Evolutionary conservation across 2,797 vertebrate species (phyloP).

Genomic region (Echeneis naucrates): DNA sequence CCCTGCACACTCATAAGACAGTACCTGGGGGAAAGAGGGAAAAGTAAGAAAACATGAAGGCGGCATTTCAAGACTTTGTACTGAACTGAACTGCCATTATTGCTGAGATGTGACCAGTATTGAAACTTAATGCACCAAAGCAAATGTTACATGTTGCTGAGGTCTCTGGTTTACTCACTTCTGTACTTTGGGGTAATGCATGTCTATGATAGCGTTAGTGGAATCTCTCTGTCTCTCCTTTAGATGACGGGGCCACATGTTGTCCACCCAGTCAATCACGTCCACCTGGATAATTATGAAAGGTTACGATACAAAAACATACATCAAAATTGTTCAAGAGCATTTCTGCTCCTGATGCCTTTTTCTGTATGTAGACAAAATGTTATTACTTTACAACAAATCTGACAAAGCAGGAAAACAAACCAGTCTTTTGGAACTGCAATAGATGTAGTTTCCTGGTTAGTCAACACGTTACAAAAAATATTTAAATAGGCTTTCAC

Average conservation of each 20-base stretch:
- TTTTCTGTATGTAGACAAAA: not conserved
- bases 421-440: not conserved
- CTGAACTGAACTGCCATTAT: not conserved
- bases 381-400: not conserved
- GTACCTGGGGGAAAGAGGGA: constrained; percentile 83
- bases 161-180: constrained; percentile 87
- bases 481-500: not conserved
- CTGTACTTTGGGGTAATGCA: constrained; percentile 99
- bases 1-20: constrained; percentile 99
- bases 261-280: constrained; percentile 98
- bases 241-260: constrained; percentile 98
- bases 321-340: not conserved
- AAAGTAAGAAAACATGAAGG: not conserved
- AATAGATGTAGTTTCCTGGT: not conserved
- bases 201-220: constrained; percentile 96
- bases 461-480: not conserved
- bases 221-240: constrained; percentile 98
- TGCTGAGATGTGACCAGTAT: not conserved
- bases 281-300: constrained; percentile 87
- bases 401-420: not conserved
- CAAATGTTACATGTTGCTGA: not conserved
- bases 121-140: not conserved
- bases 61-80: not conserved
- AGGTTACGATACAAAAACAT: not conserved
- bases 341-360: not conserved